Percentiles rank a stretch among this genome's conserved stretches.
phyloP scores from a whole-genome alignment of 2,797 vertebrate genomes.

The Sitta carolinensis region DNA sequence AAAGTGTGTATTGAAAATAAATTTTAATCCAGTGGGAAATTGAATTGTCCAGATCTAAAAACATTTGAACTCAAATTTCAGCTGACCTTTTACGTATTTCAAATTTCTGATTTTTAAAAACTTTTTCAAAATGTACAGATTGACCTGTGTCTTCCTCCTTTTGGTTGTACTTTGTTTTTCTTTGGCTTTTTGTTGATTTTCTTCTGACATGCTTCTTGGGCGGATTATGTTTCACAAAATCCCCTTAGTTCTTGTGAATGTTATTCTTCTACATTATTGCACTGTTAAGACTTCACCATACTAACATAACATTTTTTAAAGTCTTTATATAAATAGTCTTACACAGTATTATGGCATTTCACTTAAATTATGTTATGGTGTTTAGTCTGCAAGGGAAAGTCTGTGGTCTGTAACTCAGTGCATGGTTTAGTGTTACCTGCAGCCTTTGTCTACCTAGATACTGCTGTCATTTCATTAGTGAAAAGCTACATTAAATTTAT shows the following conservation, averaged over 20 bases:
- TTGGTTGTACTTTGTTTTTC: rapidly evolving
- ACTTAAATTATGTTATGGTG: background rate
- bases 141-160: background rate
- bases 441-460: background rate
- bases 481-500: background rate
- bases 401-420: background rate
- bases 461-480: background rate
- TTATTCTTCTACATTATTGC: background rate
- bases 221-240: background rate
- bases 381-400: background rate
- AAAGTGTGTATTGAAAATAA: background rate
- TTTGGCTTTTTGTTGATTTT: background rate
- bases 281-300: background rate
- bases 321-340: background rate
- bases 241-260: background rate
- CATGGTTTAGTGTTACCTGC: background rate
- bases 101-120: background rate
- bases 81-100: background rate
- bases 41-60: background rate
- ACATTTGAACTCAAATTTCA: background rate
- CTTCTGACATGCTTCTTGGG: background rate
- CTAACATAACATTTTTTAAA: rapidly evolving
- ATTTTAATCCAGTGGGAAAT: background rate
- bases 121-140: background rate
- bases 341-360: background rate